Conservation (phyloP, 2,797 vertebrate species). For the Smutsia gigantea region DNA sequence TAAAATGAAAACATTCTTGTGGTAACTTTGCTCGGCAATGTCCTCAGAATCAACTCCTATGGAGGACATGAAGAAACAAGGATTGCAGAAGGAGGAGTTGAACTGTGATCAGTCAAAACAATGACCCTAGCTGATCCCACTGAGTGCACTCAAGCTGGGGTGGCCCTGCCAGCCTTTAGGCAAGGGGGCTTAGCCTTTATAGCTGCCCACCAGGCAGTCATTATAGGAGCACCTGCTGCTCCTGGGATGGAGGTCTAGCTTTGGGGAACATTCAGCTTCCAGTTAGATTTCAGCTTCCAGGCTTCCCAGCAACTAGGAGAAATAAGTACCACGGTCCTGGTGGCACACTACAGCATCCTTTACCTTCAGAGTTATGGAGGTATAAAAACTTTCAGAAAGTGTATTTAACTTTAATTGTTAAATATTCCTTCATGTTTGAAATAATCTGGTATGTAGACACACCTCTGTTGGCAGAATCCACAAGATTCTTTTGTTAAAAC, state of each 20-base stretch:
- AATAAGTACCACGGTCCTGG: background rate
- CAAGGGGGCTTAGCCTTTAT: background rate
- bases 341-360: background rate
- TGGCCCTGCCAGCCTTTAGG: background rate
- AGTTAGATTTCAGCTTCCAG: background rate
- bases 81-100: background rate
- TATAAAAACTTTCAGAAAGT: background rate
- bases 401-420: background rate
- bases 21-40: background rate
- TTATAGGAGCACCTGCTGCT: background rate
- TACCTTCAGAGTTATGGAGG: background rate
- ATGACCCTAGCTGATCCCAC: rapidly evolving
- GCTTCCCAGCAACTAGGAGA: background rate
- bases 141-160: rapidly evolving
- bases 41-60: background rate
- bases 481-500: background rate
- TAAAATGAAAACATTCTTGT: background rate
- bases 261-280: background rate
- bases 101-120: background rate
- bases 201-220: background rate
- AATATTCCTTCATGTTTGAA: background rate
- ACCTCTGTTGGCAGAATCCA: background rate
- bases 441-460: background rate
- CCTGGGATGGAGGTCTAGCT: rapidly evolving
- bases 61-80: background rate